phyloP scores from a whole-genome alignment of 2,888 invertebrate genomes.

The Ernsta delagoae region DNA sequence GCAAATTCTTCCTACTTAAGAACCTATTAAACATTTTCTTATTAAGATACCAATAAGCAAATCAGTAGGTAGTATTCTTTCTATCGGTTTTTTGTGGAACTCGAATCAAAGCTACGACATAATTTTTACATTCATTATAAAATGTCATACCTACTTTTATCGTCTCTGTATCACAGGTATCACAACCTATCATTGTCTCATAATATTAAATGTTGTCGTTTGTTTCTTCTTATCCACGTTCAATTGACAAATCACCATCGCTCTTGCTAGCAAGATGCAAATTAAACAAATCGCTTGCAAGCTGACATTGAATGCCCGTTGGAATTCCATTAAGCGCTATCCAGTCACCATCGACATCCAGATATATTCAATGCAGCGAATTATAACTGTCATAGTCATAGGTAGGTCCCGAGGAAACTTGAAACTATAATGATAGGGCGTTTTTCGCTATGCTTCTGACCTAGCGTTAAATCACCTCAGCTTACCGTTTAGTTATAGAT shows the following conservation, averaged over 20 bases:
- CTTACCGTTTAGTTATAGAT: slow-evolving; percentile 36
- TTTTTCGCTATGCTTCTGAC: slow-evolving; percentile 56
- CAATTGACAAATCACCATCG: background rate
- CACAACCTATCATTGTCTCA: background rate
- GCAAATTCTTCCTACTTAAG: too few species aligned
- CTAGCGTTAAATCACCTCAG: slow-evolving; percentile 48
- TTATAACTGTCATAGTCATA: slow-evolving; percentile 47
- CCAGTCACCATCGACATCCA: slow-evolving; percentile 37
- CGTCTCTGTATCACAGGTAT: background rate
- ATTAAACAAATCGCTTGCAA: slow-evolving; percentile 30
- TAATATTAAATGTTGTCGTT: background rate
- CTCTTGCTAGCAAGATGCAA: background rate
- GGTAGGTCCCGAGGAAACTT: slow-evolving; percentile 54
- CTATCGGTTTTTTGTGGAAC: too few species aligned
- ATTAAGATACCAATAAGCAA: too few species aligned
- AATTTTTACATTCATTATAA: too few species aligned
- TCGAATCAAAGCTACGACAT: too few species aligned
- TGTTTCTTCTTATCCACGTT: background rate
- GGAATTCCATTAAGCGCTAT: slow-evolving; percentile 46
- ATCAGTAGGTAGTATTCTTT: too few species aligned
- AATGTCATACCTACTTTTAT: too few species aligned
- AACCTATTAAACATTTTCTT: too few species aligned
- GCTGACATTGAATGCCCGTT: slow-evolving; percentile 54
- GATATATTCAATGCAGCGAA: slow-evolving; percentile 59
- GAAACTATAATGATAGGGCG: slow-evolving; percentile 56